Percentiles rank a stretch among this genome's conserved stretches.
These are phyloP conservation scores for Petrolisthes cinctipes DNA, from an alignment of 2,888 invertebrate genomes.

Conservation along the genomic window DNA sequence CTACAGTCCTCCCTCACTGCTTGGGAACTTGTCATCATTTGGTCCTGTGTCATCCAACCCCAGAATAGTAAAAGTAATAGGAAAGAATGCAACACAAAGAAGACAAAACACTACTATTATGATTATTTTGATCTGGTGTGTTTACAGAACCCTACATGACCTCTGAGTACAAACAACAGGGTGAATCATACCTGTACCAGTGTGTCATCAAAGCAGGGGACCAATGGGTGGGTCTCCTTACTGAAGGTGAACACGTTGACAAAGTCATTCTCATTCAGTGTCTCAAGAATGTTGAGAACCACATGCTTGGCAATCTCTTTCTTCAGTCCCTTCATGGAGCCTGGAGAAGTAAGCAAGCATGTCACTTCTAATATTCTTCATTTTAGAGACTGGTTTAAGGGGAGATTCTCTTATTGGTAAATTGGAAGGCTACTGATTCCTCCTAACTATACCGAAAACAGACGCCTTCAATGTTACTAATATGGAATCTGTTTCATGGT, in stretches of 20 bases:
- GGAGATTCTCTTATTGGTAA: too few species aligned
- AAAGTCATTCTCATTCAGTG: conserved; percentile 97
- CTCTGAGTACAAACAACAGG: not conserved
- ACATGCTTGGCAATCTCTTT: conserved; percentile 93
- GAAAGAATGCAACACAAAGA: not conserved
- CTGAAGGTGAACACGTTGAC: conserved; percentile 91
- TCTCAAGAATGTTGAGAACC: conserved; percentile 88
- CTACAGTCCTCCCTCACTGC: too few species aligned
- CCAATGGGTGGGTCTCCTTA: conserved; percentile 79
- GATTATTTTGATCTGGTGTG: not conserved
- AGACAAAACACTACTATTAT: not conserved
- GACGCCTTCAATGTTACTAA: too few species aligned
- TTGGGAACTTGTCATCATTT: too few species aligned
- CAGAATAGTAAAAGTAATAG: not conserved
- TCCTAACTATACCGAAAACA: too few species aligned
- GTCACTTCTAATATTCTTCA: too few species aligned
- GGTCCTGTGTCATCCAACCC: too few species aligned
- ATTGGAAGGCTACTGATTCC: too few species aligned
- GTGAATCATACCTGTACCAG: conserved; percentile 83
- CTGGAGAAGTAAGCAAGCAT: conserved; percentile 69
- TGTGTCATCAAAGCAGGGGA: conserved; percentile 86
- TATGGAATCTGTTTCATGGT: too few species aligned
- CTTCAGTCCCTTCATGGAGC: conserved; percentile 94
- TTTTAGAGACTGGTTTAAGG: too few species aligned
- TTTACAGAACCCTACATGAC: not conserved